Base-by-base conservation (phyloP, 2,113 vertebrate genomes). In the Gobiocypris rarus region DNA sequence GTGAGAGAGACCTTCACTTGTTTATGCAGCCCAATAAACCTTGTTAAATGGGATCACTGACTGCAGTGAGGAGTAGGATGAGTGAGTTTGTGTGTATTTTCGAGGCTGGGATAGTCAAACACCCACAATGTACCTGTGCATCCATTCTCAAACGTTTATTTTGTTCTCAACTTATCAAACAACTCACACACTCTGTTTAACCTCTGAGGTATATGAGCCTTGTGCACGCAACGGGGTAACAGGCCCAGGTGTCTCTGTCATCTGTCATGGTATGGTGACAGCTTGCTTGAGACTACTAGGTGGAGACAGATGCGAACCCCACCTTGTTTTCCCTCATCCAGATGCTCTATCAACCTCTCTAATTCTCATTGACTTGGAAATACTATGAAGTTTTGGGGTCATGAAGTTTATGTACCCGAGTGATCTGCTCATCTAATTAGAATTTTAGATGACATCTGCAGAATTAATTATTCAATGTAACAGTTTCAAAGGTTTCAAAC, bases 1-100 rank as follows among this genome's bases (percentile, higher is more conserved):
- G 54, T 34, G 65, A n/a, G 38, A 28, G 22, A 82, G 81, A 83
- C 67, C 26, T 81, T 75, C 48, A 63, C 75, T 83, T 87, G 58
- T 85, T 85, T 87, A 83, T 83, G 59, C 70, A 83, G 70, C 19
- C 45, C 59, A 48, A 82, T 83, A 83, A 85, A 71, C 56, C 77
- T 81, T 81, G 84, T 81, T 75, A 81, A 85, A 59, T 74, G 58
- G 83, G 73, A 67, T 82, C 79, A 45, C 24, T 79, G 86, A 85
- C 58, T 83, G 75, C 74, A 69, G 45, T 78, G 43, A 48, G 74
- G 75, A 84, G 59, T 48, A 48, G 34, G 69, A 59, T 71, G 38
- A 48, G 59, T 83, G 54, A 59, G n/a, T 83, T 26, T 59, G 45
- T 76, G 63, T 59, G 48, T 67, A 4, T 81, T 63, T 69, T 43